Evolutionary conservation across 2,113 vertebrate species (phyloP).

Genomic region (Hippocampus zosterae): DNA sequence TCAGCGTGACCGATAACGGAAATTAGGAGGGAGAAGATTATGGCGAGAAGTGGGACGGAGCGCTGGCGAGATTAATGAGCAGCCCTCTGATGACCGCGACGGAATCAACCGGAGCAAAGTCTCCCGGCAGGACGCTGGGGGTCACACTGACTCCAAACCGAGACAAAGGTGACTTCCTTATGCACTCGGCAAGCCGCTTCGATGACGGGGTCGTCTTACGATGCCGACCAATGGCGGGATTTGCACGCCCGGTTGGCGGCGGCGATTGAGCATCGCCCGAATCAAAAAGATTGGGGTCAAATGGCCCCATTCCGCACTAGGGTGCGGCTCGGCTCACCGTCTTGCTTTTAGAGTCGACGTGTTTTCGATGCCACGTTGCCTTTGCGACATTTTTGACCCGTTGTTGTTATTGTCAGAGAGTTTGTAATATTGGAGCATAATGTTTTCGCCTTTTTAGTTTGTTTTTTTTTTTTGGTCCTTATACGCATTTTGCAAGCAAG

Average conservation of each 20-base stretch:
- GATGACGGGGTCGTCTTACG: background rate
- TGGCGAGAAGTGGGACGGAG: constrained; percentile 67
- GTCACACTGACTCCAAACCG: constrained; percentile 48
- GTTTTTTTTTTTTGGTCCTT: no score
- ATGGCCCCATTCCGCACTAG: no score
- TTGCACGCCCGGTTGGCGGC: background rate
- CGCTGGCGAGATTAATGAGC: constrained; percentile 70
- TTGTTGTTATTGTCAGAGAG: no score
- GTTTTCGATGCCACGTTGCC: no score
- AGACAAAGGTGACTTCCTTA: constrained; percentile 34
- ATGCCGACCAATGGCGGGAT: background rate
- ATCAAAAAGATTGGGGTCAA: no score
- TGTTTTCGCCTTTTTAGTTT: no score
- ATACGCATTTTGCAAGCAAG: no score
- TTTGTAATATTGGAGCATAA: no score
- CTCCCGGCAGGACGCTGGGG: constrained; percentile 50
- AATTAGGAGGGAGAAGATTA: constrained; percentile 69
- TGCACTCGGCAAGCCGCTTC: constrained; percentile 32
- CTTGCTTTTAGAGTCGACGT: no score
- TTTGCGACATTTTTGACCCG: no score
- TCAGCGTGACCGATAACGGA: constrained; percentile 73
- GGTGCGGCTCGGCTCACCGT: no score
- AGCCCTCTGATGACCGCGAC: constrained; percentile 54
- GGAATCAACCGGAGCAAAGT: constrained; percentile 60
- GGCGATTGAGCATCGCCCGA: no score